phyloP scores from a whole-genome alignment of 2,797 vertebrate species.

The Onychomys torridus region DNA sequence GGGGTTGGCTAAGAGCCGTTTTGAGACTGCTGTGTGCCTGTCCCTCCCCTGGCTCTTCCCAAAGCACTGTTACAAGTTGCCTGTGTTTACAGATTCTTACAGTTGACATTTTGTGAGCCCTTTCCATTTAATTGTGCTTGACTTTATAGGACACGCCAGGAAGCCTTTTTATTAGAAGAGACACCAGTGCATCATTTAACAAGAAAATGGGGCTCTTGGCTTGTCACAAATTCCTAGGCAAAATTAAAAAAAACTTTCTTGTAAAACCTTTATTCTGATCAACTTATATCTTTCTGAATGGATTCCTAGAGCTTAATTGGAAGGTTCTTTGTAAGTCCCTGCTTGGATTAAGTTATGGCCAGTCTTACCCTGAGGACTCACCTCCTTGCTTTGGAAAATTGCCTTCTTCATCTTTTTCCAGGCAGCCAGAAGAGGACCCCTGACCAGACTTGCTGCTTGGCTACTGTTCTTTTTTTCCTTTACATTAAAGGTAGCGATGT shows the following conservation, averaged over 20 bases:
- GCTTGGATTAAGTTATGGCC: background rate
- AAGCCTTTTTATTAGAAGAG: conserved; percentile 2
- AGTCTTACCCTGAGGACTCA: background rate
- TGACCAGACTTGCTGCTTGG: conserved; percentile 12
- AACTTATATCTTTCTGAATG: background rate
- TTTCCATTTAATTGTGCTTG: background rate
- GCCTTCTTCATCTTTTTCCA: conserved; percentile 28
- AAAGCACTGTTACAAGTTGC: background rate
- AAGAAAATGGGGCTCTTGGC: background rate
- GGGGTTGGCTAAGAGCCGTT: too few species aligned
- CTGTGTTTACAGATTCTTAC: background rate
- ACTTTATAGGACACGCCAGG: background rate
- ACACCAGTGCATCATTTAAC: background rate
- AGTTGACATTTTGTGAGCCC: background rate
- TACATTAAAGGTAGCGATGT: conserved; percentile 58
- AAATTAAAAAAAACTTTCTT: conserved; percentile 46
- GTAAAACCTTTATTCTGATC: conserved; percentile 39
- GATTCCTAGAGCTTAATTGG: background rate
- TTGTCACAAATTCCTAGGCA: background rate
- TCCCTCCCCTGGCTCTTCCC: background rate
- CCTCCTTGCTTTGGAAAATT: background rate
- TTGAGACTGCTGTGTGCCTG: background rate
- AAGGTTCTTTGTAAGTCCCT: conserved; percentile 35
- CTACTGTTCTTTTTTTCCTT: conserved; percentile 11
- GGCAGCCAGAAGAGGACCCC: background rate